phyloP scores from a whole-genome alignment of 1,140 invertebrate genomes.

The Saccostrea echinata region DNA sequence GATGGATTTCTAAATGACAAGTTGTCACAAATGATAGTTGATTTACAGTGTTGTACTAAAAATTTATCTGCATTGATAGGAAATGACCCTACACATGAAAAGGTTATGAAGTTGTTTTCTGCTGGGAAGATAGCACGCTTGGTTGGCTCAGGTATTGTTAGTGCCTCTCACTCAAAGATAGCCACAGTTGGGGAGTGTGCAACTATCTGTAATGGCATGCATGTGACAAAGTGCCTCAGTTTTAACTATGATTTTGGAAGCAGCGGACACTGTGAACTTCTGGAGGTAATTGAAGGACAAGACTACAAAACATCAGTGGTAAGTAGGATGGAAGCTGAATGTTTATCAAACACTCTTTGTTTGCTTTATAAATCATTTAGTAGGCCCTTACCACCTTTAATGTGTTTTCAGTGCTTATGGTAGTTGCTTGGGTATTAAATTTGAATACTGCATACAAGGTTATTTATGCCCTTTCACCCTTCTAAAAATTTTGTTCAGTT shows the following conservation, averaged over 20 bases:
- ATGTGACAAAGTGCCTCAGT: constrained; percentile 58
- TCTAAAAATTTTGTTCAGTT: too few relatives aligned
- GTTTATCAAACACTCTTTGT: constrained; percentile 27
- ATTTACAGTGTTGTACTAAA: too few relatives aligned
- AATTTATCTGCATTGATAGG: constrained; percentile 13
- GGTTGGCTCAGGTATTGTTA: constrained; percentile 41
- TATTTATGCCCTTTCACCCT: too few relatives aligned
- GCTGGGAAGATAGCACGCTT: constrained; percentile 55
- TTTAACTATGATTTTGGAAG: constrained; percentile 65
- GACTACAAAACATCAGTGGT: constrained; percentile 59
- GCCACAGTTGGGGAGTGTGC: constrained; percentile 55
- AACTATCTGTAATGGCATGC: constrained; percentile 53
- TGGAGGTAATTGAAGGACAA: constrained; percentile 60
- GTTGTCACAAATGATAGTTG: too few relatives aligned
- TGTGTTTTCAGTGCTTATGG: too few relatives aligned
- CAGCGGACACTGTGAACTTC: constrained; percentile 54
- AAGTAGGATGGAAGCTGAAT: constrained; percentile 38
- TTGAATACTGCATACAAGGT: too few relatives aligned
- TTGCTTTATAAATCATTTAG: too few relatives aligned
- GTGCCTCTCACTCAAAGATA: constrained; percentile 35
- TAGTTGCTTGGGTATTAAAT: too few relatives aligned
- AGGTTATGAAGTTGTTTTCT: constrained; percentile 56
- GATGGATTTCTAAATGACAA: too few relatives aligned
- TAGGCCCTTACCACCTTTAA: too few relatives aligned
- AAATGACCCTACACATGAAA: constrained; percentile 51